A percentile compares a stretch with the other conserved stretches of the same genome.
phyloP scores from a whole-genome alignment of 2,888 invertebrate species.

The Drosophila yooni region DNA sequence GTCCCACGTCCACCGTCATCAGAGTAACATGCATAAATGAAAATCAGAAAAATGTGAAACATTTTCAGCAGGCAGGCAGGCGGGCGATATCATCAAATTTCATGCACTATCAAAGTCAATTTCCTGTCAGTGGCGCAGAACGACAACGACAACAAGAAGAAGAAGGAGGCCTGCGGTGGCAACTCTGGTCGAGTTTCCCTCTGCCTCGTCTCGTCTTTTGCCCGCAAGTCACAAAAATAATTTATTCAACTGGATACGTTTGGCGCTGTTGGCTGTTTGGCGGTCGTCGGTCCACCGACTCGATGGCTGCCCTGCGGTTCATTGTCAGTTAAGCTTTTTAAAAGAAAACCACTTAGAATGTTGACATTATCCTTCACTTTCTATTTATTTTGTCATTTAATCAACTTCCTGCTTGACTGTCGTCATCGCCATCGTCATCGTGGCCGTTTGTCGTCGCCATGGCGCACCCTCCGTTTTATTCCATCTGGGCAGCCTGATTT shows the following conservation, averaged over 20 bases:
- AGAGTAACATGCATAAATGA: constrained; percentile 24
- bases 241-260: constrained; percentile 77
- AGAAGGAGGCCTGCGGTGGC: constrained; percentile 10
- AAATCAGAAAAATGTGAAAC: constrained; percentile 59
- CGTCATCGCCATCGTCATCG: constrained; percentile 30
- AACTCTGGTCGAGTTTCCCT: constrained; percentile 27
- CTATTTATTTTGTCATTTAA: constrained; percentile 83
- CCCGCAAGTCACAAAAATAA: constrained; percentile 68
- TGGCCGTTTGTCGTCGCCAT: constrained; percentile 36
- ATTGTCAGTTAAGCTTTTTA: constrained; percentile 79
- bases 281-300: constrained; percentile 27
- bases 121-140: constrained; percentile 57
- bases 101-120: constrained; percentile 81
- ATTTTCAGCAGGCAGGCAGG: constrained; percentile 41
- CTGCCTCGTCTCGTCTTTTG: constrained; percentile 17
- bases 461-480: constrained; percentile 25
- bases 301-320: constrained; percentile 76
- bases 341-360: constrained; percentile 82
- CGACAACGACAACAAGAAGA: background rate
- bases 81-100: constrained; percentile 77
- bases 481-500: constrained; percentile 60
- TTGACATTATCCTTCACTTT: constrained; percentile 81
- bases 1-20: background rate
- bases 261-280: constrained; percentile 60
- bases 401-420: constrained; percentile 75